Base-by-base conservation (phyloP, 2,888 invertebrate genomes). In the Cremastinae sp. region DNA sequence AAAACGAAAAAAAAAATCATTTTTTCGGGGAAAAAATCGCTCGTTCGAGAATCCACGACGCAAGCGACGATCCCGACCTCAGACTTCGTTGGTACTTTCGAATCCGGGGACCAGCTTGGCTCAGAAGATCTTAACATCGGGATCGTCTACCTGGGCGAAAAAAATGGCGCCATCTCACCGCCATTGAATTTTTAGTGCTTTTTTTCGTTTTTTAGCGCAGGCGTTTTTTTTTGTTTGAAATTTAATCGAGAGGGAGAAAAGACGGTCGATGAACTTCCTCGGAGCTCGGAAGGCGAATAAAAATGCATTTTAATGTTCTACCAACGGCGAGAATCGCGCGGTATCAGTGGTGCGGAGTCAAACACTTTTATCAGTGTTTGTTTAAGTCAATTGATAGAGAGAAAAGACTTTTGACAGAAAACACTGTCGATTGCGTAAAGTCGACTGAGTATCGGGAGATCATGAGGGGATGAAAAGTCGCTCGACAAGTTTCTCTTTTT, bases 371-470 rank as follows among this genome's bases (percentile, higher is more conserved):
- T 45, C 36, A 45, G 18, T 45, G 64, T 65, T 61, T 20, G 41
- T 64, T 54, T 65, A 12, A 47, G 71, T 38, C 65, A 47, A 64
- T 79, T 78, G 76, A 77, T 75, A 72, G 43, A 51, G 49, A 47
- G 20, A 14, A 75, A 74, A 53, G 61, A 69, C 45, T 56, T 74
- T 80, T 69, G 74, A 78, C 81, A 80, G 81, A 83, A 88, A 87
- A 84, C 85, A 87, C 84, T 87, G 88, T 88, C 88, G 87, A 88
- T 88, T 88, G 87, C 88, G 86, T 87, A 87, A 88, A 86, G 83
- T 86, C 87, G 87, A 88, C 81, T 82, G 66, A 12, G n/a, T 59
- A 88, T 54, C 78, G 84, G 86, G 86, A 75, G 14, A 68, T 2
- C 80, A 88, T 79, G 78, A 83, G 45, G 0, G 2, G 34, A 62